phyloP scores from a whole-genome alignment of 30 jellyfish, hydroid and myxozoan genomes.

The Hydra vulgaris region DNA sequence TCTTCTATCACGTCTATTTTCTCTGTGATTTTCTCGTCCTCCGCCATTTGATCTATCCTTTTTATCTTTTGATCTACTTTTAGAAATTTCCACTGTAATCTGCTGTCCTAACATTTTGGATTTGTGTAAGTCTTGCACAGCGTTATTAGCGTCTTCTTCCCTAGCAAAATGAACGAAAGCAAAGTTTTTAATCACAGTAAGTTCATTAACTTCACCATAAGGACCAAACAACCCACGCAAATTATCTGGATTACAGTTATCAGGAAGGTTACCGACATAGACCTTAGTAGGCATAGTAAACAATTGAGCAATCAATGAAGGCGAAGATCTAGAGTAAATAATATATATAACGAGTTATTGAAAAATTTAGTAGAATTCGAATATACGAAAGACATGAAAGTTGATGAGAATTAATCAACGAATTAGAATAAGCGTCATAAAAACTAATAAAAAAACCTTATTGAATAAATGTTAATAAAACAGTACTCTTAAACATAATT shows the following conservation, averaged over 20 bases:
- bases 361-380: background rate
- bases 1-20: conserved; percentile 11
- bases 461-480: background rate
- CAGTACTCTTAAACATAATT: no score
- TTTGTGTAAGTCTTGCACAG: conserved; percentile 54
- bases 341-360: background rate
- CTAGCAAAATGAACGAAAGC: conserved; percentile 74
- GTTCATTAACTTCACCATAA: conserved; percentile 49
- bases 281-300: conserved; percentile 66
- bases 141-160: conserved; percentile 58
- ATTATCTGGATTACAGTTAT: conserved; percentile 26
- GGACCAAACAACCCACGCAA: conserved; percentile 43
- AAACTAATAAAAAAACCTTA: no score
- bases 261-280: conserved; percentile 72
- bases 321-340: background rate
- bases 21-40: background rate
- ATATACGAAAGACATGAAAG: background rate
- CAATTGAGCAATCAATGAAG: background rate
- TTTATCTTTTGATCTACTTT: conserved; percentile 7
- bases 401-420: background rate
- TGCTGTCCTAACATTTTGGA: conserved; percentile 30
- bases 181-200: conserved; percentile 53
- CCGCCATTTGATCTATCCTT: background rate
- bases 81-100: conserved; percentile 46
- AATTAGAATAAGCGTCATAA: background rate